These are phyloP conservation scores for Alexandromys fortis DNA, from an alignment of 2,113 vertebrate species.

Conservation along the genomic window DNA sequence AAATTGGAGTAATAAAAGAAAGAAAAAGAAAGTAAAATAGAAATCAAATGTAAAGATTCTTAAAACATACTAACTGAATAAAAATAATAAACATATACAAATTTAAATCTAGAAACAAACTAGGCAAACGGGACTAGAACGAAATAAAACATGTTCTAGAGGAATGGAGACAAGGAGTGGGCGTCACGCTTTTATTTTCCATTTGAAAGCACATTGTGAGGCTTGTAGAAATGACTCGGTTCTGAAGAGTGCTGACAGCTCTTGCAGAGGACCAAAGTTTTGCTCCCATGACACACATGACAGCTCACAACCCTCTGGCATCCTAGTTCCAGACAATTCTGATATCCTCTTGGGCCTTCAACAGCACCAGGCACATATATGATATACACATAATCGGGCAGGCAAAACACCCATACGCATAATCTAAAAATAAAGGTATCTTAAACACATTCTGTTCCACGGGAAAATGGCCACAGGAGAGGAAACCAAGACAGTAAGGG, in stretches of 20 bases:
- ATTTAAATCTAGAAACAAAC: not conserved
- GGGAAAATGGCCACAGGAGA: not conserved
- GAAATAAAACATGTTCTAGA: not conserved
- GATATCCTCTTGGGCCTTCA: not conserved
- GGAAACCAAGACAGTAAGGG: not conserved
- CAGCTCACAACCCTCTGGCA: not conserved
- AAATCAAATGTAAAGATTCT: not conserved
- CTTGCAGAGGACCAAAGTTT: not conserved
- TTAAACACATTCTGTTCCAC: not conserved
- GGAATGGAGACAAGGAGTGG: not conserved
- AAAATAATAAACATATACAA: not conserved
- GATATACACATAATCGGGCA: not conserved
- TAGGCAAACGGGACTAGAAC: not conserved
- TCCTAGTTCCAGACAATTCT: not conserved
- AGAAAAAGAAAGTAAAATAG: not conserved
- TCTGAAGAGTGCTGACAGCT: not conserved
- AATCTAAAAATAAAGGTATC: not conserved
- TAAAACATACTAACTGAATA: not conserved
- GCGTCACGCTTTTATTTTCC: slow-evolving; percentile 9
- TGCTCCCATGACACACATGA: not conserved
- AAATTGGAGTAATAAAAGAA: not conserved
- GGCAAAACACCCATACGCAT: not conserved
- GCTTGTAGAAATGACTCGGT: too few species aligned
- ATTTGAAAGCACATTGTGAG: not conserved
- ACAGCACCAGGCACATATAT: not conserved